These are phyloP conservation scores for Tachysurus vachellii DNA, from an alignment of 2,113 vertebrate species.

Conservation along the genomic window DNA sequence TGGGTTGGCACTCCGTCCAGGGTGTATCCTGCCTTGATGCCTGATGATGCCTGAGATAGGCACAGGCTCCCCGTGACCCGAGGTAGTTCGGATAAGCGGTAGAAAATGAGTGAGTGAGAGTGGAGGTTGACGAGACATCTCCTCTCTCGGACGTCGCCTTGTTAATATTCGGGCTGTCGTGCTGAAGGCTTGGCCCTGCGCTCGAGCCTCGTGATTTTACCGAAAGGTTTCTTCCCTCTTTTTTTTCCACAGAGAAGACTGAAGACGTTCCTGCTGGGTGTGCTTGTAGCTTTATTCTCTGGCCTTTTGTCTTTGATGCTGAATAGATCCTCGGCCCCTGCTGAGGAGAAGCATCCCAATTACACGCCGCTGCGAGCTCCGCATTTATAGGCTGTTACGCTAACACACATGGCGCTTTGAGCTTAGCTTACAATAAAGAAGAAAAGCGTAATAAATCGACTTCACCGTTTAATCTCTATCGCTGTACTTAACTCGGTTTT, in stretches of 20 bases:
- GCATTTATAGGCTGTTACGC: slow-evolving; percentile 23
- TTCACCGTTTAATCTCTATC: background rate
- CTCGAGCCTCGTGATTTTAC: background rate
- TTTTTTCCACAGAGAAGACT: background rate
- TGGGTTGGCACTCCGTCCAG: too few relatives aligned
- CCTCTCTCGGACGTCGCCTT: background rate
- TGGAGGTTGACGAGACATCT: slow-evolving; percentile 3
- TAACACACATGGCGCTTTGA: slow-evolving; percentile 12
- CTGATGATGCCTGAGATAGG: too few relatives aligned
- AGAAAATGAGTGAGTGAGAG: too few relatives aligned
- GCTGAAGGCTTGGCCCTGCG: slow-evolving; percentile 4
- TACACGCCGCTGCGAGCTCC: slow-evolving; percentile 19
- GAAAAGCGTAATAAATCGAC: background rate
- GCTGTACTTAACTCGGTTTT: background rate
- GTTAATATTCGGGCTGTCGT: slow-evolving; percentile 11
- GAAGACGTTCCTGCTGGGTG: slow-evolving; percentile 34
- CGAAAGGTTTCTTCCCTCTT: background rate
- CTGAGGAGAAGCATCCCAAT: slow-evolving; percentile 32
- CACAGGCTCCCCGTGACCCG: too few relatives aligned
- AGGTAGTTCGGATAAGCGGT: too few relatives aligned
- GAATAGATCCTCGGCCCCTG: slow-evolving; percentile 34
- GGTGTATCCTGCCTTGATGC: too few relatives aligned
- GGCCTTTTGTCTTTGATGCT: slow-evolving; percentile 39
- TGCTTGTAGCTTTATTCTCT: slow-evolving; percentile 37
- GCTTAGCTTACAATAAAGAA: slow-evolving; percentile 3